Evolutionary conservation across 1,140 invertebrate genomes (phyloP).

Genomic region (Drosophila subpulchrella): DNA sequence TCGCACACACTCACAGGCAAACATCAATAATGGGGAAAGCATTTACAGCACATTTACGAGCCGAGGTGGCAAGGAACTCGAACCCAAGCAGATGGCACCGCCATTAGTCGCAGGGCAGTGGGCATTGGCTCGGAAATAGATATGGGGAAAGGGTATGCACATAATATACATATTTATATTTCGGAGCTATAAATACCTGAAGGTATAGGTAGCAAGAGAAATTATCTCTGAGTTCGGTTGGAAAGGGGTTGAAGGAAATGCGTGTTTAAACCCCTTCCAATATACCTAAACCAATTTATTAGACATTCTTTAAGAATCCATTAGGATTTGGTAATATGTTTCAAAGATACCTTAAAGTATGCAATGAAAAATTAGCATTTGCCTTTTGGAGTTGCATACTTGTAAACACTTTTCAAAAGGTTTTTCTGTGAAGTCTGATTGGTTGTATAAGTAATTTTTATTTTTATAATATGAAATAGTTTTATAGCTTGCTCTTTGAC

Average conservation of each 20-base stretch:
- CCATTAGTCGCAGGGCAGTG: constrained; percentile 53
- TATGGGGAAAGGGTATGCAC: constrained; percentile 16
- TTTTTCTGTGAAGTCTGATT: no score
- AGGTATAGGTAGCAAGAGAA: not conserved
- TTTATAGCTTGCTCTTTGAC: no score
- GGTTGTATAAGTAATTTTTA: no score
- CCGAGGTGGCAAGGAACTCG: constrained; percentile 18
- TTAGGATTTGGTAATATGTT: no score
- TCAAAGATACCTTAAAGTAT: no score
- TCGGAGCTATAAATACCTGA: constrained; percentile 15
- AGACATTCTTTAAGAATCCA: no score
- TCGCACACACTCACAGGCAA: constrained; percentile 32
- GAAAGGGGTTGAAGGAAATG: not conserved
- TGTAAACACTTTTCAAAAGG: no score
- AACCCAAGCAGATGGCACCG: constrained; percentile 40
- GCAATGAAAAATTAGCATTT: no score
- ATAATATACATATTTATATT: constrained; percentile 6
- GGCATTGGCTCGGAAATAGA: constrained; percentile 24
- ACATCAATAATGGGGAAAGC: constrained; percentile 30
- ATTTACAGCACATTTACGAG: constrained; percentile 58
- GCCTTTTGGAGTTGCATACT: no score
- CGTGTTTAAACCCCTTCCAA: no score
- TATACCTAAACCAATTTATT: no score
- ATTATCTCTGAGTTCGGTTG: not conserved
- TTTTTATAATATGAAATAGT: no score